Evolutionary conservation across 2,797 vertebrate species (phyloP).

Genomic region (Orientallactaga sibirica): DNA sequence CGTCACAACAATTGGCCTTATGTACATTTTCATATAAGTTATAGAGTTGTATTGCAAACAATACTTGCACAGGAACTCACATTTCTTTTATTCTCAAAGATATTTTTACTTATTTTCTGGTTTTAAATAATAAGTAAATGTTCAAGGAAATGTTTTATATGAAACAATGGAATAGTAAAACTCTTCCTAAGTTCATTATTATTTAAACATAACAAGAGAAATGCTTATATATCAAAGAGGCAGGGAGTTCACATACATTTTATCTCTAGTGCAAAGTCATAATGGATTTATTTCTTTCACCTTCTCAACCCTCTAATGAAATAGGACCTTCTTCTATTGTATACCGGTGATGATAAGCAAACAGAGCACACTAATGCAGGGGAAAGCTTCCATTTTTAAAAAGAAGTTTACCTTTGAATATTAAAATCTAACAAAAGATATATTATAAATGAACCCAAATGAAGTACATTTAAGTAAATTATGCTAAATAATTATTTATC

Average conservation of each 20-base stretch:
- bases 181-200: constrained; percentile 54
- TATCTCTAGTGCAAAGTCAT: constrained; percentile 37
- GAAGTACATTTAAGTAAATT: constrained; percentile 77
- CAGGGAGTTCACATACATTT: constrained; percentile 25
- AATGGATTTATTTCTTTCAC: constrained; percentile 55
- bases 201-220: constrained; percentile 48
- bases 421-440: constrained; percentile 66
- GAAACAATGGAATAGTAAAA: constrained; percentile 45
- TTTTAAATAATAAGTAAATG: constrained; percentile 18
- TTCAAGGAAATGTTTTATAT: constrained; percentile 57
- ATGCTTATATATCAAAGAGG: neutral
- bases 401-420: constrained; percentile 36
- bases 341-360: constrained; percentile 51
- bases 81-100: constrained; percentile 43
- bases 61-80: neutral
- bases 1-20: neutral
- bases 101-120: constrained; percentile 25
- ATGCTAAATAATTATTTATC: constrained; percentile 63
- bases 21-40: constrained; percentile 39
- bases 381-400: constrained; percentile 49
- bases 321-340: constrained; percentile 60
- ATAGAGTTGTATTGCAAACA: constrained; percentile 9
- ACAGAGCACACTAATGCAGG: constrained; percentile 32
- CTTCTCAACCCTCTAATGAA: constrained; percentile 42
- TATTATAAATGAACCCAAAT: constrained; percentile 80